Conservation (phyloP, 2,888 invertebrate genomes). For the Hypomecis atomaria region DNA sequence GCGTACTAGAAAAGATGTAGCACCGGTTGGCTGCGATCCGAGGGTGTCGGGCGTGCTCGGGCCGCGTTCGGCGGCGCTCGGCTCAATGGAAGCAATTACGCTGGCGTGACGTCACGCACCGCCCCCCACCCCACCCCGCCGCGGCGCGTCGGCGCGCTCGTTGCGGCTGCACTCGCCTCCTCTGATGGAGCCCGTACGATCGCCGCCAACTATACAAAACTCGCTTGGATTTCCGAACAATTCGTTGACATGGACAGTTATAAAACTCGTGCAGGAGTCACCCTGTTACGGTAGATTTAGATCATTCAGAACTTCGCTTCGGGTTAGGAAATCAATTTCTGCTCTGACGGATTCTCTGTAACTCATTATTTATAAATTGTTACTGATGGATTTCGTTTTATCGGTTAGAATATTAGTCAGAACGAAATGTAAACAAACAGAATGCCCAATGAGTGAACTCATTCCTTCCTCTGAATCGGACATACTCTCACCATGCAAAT, state of each 20-base stretch:
- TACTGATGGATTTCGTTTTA: neutral
- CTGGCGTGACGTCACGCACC: constrained; percentile 71
- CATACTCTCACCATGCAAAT: constrained; percentile 18
- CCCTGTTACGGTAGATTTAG: constrained; percentile 6
- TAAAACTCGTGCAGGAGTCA: constrained; percentile 9
- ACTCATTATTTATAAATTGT: neutral
- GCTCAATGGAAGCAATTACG: constrained; percentile 70
- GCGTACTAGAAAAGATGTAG: constrained; percentile 78
- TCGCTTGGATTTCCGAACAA: constrained; percentile 26
- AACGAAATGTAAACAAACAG: constrained; percentile 16
- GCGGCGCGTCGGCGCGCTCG: constrained; percentile 32
- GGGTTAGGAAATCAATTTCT: neutral
- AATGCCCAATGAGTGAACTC: constrained; percentile 8
- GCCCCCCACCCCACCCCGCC: constrained; percentile 35
- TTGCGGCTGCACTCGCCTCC: constrained; percentile 38
- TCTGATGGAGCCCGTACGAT: neutral
- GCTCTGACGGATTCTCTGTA: neutral
- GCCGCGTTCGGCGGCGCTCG: constrained; percentile 63
- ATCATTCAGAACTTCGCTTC: constrained; percentile 7
- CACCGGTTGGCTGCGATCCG: constrained; percentile 76
- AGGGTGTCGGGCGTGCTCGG: constrained; percentile 65
- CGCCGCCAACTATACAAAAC: constrained; percentile 35
- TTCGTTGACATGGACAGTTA: constrained; percentile 24
- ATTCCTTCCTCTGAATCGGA: constrained; percentile 7
- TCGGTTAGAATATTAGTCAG: constrained; percentile 6